Evolutionary conservation across 2,113 vertebrate species (phyloP), one percentile per base, ranked within the genome.

Genomic region (Calypte anna): DNA sequence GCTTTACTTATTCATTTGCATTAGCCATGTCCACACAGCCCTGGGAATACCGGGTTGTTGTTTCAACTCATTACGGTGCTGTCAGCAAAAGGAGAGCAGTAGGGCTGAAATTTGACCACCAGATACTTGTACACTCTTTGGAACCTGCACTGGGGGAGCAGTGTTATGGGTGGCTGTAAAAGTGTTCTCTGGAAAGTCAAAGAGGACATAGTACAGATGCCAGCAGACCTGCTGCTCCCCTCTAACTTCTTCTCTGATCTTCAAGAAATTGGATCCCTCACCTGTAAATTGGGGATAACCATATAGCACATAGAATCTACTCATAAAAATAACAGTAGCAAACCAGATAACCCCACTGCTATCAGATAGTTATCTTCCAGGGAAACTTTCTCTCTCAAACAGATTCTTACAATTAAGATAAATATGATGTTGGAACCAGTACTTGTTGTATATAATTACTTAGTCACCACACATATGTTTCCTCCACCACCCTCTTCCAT

Each of bases 61-160:
- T 76, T 96, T 84, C 59, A 88, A n/a, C 54, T 68, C 24, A 7
- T 48, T 80, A 44, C 53, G 91, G 57, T 6, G 5, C 62, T 30
- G 55, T 44, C 86, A 95, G 73, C 73, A 86, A 51, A 87, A 75
- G 40, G n/a, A 91, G 66, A 90, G 73, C 53, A 50, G 24, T 20
- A 40, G 57, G 53, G 20, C 51, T 86, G 83, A 90, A 93, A 74
- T 75, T 40, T 67, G 89, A 44, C 25, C 50, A 59, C 36, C 53
- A 86, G 18, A 59, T 5, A 7, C 4, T 0, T 1, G 4, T 20
- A 28, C 2, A 4, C n/a, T 31, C 17, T 33, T 40, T 36, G 58
- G 40, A 93, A 61, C 24, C 55, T 72, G 79, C 62, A 44, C 40
- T 51, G 5, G 43, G 53, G 58, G 21, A 92, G 40, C 59, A 53